Percentiles rank a stretch among this genome's conserved stretches.
Conservation (phyloP, 2,888 invertebrate species). For the Calameuta pallipes region DNA sequence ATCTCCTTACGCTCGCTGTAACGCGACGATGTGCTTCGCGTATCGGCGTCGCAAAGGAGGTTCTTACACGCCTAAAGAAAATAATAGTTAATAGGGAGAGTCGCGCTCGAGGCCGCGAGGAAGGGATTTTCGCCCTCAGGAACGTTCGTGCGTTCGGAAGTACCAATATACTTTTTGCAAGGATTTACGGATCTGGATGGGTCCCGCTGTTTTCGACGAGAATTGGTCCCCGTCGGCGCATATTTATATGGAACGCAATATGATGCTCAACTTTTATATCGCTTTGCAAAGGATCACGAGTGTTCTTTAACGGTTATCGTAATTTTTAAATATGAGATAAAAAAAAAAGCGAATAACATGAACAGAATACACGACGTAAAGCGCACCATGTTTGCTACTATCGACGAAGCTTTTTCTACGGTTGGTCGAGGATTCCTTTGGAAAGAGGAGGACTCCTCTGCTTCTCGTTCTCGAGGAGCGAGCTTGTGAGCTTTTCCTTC, state of each 20-base stretch:
- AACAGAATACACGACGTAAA: not conserved
- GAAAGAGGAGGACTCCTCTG: too few relatives aligned
- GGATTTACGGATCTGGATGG: constrained; percentile 12
- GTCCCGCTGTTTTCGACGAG: too few relatives aligned
- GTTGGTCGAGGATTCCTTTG: too few relatives aligned
- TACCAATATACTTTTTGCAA: constrained; percentile 26
- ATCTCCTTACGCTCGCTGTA: constrained; percentile 14
- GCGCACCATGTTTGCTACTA: not conserved
- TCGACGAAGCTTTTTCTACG: too few relatives aligned
- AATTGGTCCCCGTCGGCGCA: constrained; percentile 38
- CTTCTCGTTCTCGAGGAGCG: too few relatives aligned
- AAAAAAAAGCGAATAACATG: not conserved
- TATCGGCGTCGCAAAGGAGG: constrained; percentile 5
- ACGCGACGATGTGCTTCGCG: not conserved
- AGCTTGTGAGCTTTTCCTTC: too few relatives aligned
- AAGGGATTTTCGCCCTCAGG: not conserved
- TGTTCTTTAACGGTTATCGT: too few relatives aligned
- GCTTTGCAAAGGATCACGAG: constrained; percentile 47
- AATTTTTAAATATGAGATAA: too few relatives aligned
- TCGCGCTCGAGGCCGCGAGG: too few relatives aligned
- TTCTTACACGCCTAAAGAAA: constrained; percentile 18
- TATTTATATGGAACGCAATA: constrained; percentile 53
- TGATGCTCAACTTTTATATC: constrained; percentile 63
- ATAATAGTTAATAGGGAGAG: too few relatives aligned
- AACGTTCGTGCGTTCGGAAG: not conserved